Conservation (phyloP, 2,797 vertebrate genomes). For the Ficedula albicollis region DNA sequence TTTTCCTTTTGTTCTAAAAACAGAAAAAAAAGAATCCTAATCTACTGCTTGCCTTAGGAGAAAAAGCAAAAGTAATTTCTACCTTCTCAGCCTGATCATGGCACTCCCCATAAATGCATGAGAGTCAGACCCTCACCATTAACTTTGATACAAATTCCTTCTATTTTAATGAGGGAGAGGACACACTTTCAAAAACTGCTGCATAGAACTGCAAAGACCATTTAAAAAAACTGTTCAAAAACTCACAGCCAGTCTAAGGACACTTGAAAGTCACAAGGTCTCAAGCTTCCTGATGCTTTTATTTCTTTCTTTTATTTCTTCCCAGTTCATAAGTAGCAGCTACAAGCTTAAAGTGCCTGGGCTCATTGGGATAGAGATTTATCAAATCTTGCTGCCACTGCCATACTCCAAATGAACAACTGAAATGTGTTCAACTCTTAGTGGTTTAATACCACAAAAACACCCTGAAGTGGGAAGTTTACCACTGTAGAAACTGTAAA, state of each 20-base stretch:
- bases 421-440: not conserved
- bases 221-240: not conserved
- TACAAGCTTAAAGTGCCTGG: not conserved
- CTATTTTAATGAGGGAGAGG: not conserved
- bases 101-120: not conserved
- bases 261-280: not conserved
- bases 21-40: not conserved
- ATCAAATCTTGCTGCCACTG: not conserved
- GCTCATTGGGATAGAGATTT: not conserved
- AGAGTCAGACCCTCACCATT: not conserved
- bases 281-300: not conserved
- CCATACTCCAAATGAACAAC: not conserved
- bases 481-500: not conserved
- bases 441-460: not conserved
- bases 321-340: not conserved
- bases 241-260: not conserved
- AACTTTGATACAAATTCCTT: not conserved
- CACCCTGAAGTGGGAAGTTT: not conserved
- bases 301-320: not conserved
- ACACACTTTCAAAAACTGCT: not conserved
- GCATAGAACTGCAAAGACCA: not conserved
- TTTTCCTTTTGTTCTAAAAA: not conserved
- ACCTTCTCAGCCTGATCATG: not conserved
- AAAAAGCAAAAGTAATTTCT: not conserved
- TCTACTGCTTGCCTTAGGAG: not conserved